Percentiles rank a stretch among this genome's conserved stretches.
Conservation (phyloP, 2,888 invertebrate species). For the Drosophila austrosaltans region DNA sequence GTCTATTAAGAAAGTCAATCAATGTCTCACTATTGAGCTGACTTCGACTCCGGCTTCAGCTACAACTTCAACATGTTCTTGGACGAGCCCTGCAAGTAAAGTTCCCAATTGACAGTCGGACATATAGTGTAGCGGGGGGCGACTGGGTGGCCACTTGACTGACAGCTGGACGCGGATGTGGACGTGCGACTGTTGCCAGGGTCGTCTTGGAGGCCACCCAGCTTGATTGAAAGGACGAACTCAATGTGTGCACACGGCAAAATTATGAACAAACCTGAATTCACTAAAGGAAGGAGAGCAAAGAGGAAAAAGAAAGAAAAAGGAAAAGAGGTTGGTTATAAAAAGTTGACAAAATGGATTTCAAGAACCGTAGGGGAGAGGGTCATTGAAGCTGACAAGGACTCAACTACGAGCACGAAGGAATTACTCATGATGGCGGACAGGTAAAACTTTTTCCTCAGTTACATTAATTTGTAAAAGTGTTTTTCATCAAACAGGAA, state of each 20-base stretch:
- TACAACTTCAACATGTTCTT: constrained; percentile 45
- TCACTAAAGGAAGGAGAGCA: constrained; percentile 26
- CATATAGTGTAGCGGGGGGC: constrained; percentile 39
- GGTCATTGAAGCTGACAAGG: constrained; percentile 56
- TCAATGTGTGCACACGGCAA: constrained; percentile 67
- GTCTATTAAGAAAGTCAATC: constrained; percentile 83
- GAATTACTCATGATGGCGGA: constrained; percentile 36
- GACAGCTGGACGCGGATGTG: constrained; percentile 69
- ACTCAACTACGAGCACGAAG: constrained; percentile 21
- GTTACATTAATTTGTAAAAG: constrained; percentile 75
- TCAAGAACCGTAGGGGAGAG: constrained; percentile 13
- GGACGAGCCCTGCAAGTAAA: constrained; percentile 64
- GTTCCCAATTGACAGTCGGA: constrained; percentile 67
- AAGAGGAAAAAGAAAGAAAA: constrained; percentile 23
- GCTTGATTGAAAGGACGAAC: constrained; percentile 80
- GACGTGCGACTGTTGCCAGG: constrained; percentile 56
- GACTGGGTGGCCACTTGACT: constrained; percentile 66
- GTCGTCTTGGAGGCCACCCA: constrained; percentile 30
- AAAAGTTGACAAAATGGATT: constrained; percentile 77
- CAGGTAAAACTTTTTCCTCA: constrained; percentile 71
- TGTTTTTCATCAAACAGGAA: constrained; percentile 82
- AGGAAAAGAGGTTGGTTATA: constrained; percentile 44
- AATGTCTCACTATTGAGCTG: constrained; percentile 82
- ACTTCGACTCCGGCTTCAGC: constrained; percentile 53
- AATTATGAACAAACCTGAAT: constrained; percentile 71